Percentiles rank a stretch among this genome's conserved stretches.
These are phyloP conservation scores for Gallinago undulata DNA, from an alignment of 2,113 vertebrate species.

Conservation along the genomic window DNA sequence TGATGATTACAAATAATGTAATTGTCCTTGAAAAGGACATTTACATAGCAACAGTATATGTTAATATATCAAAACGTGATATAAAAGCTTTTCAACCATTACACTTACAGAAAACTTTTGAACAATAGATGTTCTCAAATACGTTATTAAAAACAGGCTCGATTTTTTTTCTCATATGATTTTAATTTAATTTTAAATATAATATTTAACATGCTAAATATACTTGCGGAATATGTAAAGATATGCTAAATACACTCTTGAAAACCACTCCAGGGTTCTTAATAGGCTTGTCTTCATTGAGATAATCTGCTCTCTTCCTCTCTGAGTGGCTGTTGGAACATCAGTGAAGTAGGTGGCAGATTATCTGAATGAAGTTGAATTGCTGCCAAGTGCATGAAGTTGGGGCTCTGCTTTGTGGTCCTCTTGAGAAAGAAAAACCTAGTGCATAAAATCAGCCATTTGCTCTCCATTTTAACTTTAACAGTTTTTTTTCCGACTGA, in stretches of 20 bases:
- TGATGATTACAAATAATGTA: neutral
- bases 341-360: neutral
- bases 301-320: neutral
- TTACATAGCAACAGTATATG: neutral
- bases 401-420: neutral
- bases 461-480: neutral
- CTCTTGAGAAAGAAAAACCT: neutral
- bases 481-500: neutral
- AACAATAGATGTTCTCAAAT: neutral
- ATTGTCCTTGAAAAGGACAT: neutral
- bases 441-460: neutral
- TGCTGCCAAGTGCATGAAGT: neutral
- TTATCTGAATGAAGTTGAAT: neutral
- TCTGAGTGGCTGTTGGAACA: neutral
- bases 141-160: neutral
- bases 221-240: neutral
- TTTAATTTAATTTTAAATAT: neutral
- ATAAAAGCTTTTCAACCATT: neutral
- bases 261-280: neutral
- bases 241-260: neutral
- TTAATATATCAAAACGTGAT: neutral
- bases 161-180: neutral
- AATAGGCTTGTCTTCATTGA: neutral
- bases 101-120: neutral
- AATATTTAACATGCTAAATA: neutral